Percentiles rank a stretch among this genome's conserved stretches.
These are phyloP conservation scores for Trogon surrucura DNA, from an alignment of 2,113 vertebrate genomes.

Conservation along the genomic window DNA sequence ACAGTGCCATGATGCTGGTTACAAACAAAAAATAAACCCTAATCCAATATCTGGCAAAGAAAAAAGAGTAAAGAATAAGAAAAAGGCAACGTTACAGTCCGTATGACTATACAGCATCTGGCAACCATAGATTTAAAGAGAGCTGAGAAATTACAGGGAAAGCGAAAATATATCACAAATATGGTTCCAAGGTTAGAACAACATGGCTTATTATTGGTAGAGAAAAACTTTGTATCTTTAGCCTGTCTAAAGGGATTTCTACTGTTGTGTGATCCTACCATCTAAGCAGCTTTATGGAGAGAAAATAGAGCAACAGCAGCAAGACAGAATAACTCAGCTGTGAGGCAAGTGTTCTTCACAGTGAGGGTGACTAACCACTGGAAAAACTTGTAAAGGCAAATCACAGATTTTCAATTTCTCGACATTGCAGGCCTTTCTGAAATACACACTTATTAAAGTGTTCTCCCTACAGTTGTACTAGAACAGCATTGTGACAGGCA, in stretches of 20 bases:
- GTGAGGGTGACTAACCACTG: background rate
- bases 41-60: background rate
- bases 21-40: background rate
- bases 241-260: background rate
- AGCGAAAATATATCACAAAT: background rate
- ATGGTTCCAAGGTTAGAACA: background rate
- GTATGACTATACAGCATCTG: background rate
- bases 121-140: background rate
- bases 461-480: background rate
- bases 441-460: background rate
- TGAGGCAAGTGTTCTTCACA: fast-evolving
- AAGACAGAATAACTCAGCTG: background rate
- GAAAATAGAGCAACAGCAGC: background rate
- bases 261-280: background rate
- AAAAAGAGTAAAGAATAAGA: background rate
- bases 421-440: background rate
- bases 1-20: background rate
- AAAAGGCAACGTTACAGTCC: background rate
- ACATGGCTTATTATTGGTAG: background rate
- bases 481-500: background rate
- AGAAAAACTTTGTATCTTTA: background rate
- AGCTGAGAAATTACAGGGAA: background rate
- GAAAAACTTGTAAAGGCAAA: background rate
- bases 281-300: background rate
- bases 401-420: background rate